Conservation (phyloP, 2,797 vertebrate genomes). For the Zalophus californianus region DNA sequence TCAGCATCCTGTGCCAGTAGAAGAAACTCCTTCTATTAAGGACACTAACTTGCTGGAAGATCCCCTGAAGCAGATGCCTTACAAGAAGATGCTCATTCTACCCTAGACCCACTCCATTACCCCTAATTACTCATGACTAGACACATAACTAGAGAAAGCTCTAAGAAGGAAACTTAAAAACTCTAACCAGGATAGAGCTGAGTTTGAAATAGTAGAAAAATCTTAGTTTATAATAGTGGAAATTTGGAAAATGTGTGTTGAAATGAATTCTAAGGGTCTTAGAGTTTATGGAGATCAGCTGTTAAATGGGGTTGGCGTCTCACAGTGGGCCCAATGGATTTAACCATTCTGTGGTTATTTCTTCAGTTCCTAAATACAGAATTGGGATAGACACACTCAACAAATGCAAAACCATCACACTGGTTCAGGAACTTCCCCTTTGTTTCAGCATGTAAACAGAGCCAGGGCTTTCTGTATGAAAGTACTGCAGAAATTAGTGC, state of each 20-base stretch:
- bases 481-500: neutral
- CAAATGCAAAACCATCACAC: neutral
- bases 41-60: neutral
- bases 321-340: neutral
- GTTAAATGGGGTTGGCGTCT: neutral
- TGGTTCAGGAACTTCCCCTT: neutral
- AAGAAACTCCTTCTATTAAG: neutral
- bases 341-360: neutral
- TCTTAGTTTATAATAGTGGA: neutral
- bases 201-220: neutral
- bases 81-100: neutral
- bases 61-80: neutral
- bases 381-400: neutral
- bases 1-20: neutral
- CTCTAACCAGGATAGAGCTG: neutral
- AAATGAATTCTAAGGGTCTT: constrained; percentile 7
- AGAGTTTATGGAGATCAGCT: neutral
- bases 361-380: neutral
- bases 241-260: neutral
- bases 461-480: neutral
- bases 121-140: neutral
- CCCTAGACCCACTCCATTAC: neutral
- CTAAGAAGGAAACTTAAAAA: neutral
- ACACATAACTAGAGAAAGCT: neutral
- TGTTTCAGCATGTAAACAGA: neutral